A percentile compares a stretch with the other conserved stretches of the same genome.
Conservation (phyloP, 2,113 vertebrate species). For the Rana temporaria region DNA sequence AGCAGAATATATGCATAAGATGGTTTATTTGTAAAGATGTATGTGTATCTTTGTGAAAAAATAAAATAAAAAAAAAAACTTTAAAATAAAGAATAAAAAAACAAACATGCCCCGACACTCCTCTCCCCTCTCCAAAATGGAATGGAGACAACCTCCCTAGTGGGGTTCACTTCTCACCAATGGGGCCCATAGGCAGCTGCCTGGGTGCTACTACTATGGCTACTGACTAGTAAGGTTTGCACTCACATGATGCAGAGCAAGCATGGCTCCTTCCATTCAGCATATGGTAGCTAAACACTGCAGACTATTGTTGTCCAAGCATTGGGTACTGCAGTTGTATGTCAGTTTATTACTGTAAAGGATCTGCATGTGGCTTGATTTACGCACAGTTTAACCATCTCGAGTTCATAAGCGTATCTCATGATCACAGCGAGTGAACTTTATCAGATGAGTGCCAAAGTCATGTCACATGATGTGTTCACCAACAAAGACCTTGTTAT, state of each 20-base stretch:
- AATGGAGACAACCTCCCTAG: too few species aligned
- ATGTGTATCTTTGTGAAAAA: too few species aligned
- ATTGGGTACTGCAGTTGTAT: background rate
- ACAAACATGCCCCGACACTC: too few species aligned
- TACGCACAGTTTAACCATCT: conserved; percentile 13
- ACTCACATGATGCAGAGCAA: background rate
- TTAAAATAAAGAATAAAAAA: too few species aligned
- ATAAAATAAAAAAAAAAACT: too few species aligned
- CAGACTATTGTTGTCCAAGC: background rate
- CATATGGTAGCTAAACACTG: background rate
- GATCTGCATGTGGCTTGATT: background rate
- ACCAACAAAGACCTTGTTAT: conserved; percentile 68
- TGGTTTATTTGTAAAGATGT: too few species aligned
- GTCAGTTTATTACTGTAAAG: background rate
- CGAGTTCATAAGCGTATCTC: conserved; percentile 64
- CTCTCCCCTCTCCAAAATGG: too few species aligned
- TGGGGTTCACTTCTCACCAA: too few species aligned
- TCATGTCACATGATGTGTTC: conserved; percentile 67
- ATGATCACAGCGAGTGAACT: conserved; percentile 67
- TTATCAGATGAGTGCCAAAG: conserved; percentile 69
- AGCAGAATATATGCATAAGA: too few species aligned
- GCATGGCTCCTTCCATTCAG: background rate
- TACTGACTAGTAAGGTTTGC: background rate
- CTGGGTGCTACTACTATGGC: background rate
- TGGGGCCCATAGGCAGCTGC: background rate